phyloP scores from a whole-genome alignment of 2,888 invertebrate genomes.

The Drosophila setosimentum region DNA sequence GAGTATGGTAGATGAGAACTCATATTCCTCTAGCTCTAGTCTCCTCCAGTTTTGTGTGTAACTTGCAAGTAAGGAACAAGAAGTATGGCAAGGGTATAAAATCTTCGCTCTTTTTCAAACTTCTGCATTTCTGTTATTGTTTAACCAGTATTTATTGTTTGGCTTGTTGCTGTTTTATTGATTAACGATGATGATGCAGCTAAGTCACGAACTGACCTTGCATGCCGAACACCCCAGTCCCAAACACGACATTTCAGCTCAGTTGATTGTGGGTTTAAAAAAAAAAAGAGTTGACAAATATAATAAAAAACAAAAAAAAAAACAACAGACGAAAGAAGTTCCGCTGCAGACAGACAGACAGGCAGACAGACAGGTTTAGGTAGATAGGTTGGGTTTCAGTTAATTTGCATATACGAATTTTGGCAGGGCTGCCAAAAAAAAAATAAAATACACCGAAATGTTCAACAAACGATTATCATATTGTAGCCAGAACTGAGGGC shows the following conservation, averaged over 20 bases:
- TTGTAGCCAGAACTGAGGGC: slow-evolving; percentile 2
- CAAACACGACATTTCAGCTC: slow-evolving; percentile 37
- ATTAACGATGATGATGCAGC: slow-evolving; percentile 57
- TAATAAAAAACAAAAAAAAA: slow-evolving; percentile 24
- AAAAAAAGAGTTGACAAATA: slow-evolving; percentile 47
- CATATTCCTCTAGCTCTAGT: too few relatives aligned
- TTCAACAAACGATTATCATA: slow-evolving; percentile 18
- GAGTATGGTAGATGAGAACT: too few relatives aligned
- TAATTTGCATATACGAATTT: slow-evolving; percentile 69
- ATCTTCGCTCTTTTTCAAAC: not conserved
- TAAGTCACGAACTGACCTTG: slow-evolving; percentile 58
- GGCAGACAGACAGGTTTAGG: not conserved
- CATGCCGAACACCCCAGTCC: slow-evolving; percentile 39
- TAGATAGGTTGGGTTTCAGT: slow-evolving; percentile 28
- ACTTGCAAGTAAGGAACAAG: too few relatives aligned
- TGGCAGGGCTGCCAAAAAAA: slow-evolving; percentile 47
- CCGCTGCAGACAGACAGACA: slow-evolving; percentile 24
- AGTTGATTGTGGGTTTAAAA: slow-evolving; percentile 23
- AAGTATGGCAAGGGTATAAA: not conserved
- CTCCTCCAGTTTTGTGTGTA: too few relatives aligned
- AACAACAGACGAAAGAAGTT: too few relatives aligned
- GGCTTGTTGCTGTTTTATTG: slow-evolving; percentile 41
- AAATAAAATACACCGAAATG: slow-evolving; percentile 1
- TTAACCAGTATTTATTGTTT: slow-evolving; percentile 6
- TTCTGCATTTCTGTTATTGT: not conserved